Evolutionary conservation across 1,140 invertebrate genomes (phyloP).

Genomic region (Heterodera carotae): DNA sequence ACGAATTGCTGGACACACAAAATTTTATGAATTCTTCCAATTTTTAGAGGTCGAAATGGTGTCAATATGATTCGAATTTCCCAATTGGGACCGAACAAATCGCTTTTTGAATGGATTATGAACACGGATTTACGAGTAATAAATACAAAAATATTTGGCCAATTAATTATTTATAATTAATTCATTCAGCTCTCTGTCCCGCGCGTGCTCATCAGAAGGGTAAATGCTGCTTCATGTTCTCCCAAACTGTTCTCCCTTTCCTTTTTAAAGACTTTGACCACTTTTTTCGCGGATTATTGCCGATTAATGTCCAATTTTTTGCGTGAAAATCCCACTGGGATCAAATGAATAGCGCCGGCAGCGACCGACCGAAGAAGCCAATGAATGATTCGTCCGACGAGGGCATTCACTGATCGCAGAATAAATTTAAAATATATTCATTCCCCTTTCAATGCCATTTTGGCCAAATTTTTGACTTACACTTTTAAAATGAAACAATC

Average conservation of each 20-base stretch:
- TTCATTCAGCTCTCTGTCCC: conserved; percentile 20
- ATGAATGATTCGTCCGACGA: no score
- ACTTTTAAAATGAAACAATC: neutral
- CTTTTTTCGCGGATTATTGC: conserved; percentile 18
- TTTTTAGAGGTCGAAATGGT: conserved; percentile 37
- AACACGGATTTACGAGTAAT: conserved; percentile 33
- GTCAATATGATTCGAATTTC: conserved; percentile 41
- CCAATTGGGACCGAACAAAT: conserved; percentile 1
- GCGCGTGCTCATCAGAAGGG: conserved; percentile 28
- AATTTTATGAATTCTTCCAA: no score
- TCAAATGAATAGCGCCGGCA: conserved; percentile 24
- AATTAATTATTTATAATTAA: neutral
- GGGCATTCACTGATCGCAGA: no score
- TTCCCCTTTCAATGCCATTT: neutral
- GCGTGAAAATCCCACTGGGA: conserved; percentile 20
- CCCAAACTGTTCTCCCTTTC: no score
- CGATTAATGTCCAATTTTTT: conserved; percentile 18
- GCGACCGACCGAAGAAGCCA: no score
- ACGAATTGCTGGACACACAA: neutral
- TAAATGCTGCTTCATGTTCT: no score
- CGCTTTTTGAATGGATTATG: conserved; percentile 39
- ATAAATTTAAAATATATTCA: neutral
- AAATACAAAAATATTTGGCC: neutral
- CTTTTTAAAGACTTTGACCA: conserved; percentile 15
- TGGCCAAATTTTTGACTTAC: neutral